Evolutionary conservation across 1,140 invertebrate species (phyloP).

Genomic region (Drosophila albomicans): DNA sequence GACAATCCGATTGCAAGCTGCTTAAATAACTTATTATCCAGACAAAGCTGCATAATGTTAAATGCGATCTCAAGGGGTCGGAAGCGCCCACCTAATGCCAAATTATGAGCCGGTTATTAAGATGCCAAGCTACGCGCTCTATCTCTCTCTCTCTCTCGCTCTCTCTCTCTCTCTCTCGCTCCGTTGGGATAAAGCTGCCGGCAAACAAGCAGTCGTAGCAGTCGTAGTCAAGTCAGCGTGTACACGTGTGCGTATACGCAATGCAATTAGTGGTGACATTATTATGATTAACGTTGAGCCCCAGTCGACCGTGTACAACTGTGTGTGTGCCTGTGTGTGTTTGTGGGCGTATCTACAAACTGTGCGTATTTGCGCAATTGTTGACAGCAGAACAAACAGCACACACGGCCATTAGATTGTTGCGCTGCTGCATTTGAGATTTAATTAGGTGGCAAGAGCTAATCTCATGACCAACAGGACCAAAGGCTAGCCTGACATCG

Average conservation of each 20-base stretch:
- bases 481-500: background rate
- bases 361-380: conserved; percentile 39
- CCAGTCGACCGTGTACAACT: conserved; percentile 31
- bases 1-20: background rate
- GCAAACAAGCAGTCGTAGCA: background rate
- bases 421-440: conserved; percentile 66
- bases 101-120: conserved; percentile 63
- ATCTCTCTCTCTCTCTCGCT: background rate
- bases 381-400: conserved; percentile 46
- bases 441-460: conserved; percentile 67
- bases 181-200: conserved; percentile 1
- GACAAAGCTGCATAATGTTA: conserved; percentile 41
- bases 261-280: conserved; percentile 80
- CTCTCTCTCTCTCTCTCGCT: too few species aligned
- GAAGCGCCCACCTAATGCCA: conserved; percentile 53
- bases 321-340: background rate
- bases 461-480: conserved; percentile 42
- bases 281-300: conserved; percentile 73
- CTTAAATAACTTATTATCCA: conserved; percentile 9
- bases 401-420: conserved; percentile 57
- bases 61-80: conserved; percentile 45
- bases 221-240: conserved; percentile 44
- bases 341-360: background rate
- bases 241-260: conserved; percentile 80
- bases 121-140: conserved; percentile 5